phyloP scores from a whole-genome alignment of 2,797 vertebrate species.

The Phaenicophaeus curvirostris region DNA sequence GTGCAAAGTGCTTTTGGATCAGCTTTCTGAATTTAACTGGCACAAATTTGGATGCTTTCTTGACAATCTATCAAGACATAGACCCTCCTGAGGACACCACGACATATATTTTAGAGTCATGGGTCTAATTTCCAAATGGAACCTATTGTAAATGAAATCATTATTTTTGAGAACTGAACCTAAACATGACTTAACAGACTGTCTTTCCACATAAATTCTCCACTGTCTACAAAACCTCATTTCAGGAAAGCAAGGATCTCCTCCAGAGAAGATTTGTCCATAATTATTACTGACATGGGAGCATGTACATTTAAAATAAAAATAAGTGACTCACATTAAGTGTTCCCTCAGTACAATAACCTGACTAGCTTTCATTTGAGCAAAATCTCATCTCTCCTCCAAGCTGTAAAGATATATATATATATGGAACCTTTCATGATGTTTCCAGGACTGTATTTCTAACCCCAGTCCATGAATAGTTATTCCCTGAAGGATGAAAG shows the following conservation, averaged over 20 bases:
- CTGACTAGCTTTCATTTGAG: conserved; percentile 40
- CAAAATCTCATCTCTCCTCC: conserved; percentile 10
- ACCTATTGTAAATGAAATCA: background rate
- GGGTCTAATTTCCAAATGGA: background rate
- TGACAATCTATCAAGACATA: background rate
- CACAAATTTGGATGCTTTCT: background rate
- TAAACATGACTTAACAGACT: background rate
- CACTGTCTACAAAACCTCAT: background rate
- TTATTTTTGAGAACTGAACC: background rate
- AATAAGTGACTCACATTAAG: background rate
- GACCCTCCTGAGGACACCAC: background rate
- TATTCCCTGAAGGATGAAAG: conserved; percentile 21
- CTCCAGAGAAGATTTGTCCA: background rate
- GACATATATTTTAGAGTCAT: background rate
- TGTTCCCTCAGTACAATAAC: background rate
- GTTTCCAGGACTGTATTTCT: conserved; percentile 8
- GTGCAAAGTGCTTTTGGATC: background rate
- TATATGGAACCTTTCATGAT: conserved; percentile 31
- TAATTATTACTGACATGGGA: background rate
- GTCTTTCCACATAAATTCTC: background rate
- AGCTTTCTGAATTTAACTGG: background rate
- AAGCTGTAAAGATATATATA: conserved; percentile 27
- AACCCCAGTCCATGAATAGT: background rate
- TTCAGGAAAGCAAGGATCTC: background rate
- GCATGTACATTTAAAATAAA: conserved; percentile 6